phyloP scores from a whole-genome alignment of 2,888 invertebrate genomes.

The Mythimna lalbum region DNA sequence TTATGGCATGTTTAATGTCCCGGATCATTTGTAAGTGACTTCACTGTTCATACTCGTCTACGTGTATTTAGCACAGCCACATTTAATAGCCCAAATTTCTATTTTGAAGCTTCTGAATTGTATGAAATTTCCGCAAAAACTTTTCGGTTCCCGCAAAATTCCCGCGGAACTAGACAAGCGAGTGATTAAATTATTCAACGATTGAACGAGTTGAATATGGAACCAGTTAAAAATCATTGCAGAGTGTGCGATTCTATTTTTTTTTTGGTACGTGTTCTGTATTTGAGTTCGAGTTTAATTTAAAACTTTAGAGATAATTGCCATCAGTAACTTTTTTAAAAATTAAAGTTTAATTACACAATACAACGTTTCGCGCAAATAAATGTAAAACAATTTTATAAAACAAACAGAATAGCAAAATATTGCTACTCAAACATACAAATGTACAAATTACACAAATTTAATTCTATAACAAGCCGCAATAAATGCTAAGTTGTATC shows the following conservation, averaged over 20 bases:
- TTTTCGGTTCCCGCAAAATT: neutral
- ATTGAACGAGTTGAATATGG: constrained; percentile 10
- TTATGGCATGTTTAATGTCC: constrained; percentile 31
- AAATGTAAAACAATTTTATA: neutral
- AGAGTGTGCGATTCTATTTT: neutral
- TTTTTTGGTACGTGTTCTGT: neutral
- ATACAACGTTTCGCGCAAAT: too few species aligned
- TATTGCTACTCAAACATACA: neutral
- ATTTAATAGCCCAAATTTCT: constrained; percentile 13
- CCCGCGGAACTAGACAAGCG: constrained; percentile 12
- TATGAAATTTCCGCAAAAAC: constrained; percentile 18
- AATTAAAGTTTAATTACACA: too few species aligned
- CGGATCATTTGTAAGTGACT: constrained; percentile 24
- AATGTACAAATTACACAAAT: too few species aligned
- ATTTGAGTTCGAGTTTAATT: neutral
- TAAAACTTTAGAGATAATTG: neutral
- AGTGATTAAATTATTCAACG: constrained; percentile 32
- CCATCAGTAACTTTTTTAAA: too few species aligned
- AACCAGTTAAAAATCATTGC: constrained; percentile 9
- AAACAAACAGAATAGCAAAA: neutral
- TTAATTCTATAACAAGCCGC: neutral
- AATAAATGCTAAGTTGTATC: neutral
- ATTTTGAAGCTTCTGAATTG: constrained; percentile 4
- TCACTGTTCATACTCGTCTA: constrained; percentile 1
- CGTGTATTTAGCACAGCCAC: constrained; percentile 3